Evolutionary conservation across 2,888 invertebrate genomes (phyloP).

Genomic region (Eristalis tenax): DNA sequence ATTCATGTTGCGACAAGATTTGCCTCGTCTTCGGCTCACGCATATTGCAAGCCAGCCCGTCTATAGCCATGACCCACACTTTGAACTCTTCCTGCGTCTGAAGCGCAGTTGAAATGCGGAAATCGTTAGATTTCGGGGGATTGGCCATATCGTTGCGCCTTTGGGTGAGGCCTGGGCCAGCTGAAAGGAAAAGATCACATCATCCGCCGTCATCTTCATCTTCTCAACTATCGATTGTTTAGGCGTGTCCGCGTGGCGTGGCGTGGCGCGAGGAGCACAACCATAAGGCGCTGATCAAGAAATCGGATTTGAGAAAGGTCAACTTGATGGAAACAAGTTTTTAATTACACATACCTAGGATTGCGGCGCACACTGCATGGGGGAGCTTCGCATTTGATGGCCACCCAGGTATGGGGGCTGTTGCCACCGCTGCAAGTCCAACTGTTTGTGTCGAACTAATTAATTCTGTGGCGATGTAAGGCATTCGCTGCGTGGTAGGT

Average conservation of each 20-base stretch:
- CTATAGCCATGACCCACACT: conserved; percentile 52
- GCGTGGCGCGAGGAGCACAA: neutral
- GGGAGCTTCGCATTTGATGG: conserved; percentile 52
- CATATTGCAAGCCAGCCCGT: conserved; percentile 28
- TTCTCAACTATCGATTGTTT: conserved; percentile 26
- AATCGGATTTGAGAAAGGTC: conserved; percentile 57
- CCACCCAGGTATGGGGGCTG: conserved; percentile 46
- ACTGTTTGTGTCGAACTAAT: conserved; percentile 67
- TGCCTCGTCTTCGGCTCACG: conserved; percentile 29
- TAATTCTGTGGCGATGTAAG: conserved; percentile 47
- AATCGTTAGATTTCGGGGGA: conserved; percentile 63
- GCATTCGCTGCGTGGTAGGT: conserved; percentile 24
- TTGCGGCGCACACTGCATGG: conserved; percentile 28
- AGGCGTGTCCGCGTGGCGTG: neutral
- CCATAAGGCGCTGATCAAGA: conserved; percentile 49
- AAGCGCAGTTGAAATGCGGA: conserved; percentile 59
- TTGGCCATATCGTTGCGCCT: conserved; percentile 53
- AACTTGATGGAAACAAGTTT: conserved; percentile 58
- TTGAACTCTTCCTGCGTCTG: conserved; percentile 47
- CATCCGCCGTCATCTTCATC: conserved; percentile 61
- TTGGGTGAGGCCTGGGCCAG: conserved; percentile 49
- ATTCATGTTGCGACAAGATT: conserved; percentile 23
- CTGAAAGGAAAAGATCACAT: conserved; percentile 67
- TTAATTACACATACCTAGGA: conserved; percentile 54
- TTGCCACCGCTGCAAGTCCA: neutral